These are phyloP conservation scores for Ophraella communa DNA, from an alignment of 2,888 invertebrate species.

Conservation along the genomic window DNA sequence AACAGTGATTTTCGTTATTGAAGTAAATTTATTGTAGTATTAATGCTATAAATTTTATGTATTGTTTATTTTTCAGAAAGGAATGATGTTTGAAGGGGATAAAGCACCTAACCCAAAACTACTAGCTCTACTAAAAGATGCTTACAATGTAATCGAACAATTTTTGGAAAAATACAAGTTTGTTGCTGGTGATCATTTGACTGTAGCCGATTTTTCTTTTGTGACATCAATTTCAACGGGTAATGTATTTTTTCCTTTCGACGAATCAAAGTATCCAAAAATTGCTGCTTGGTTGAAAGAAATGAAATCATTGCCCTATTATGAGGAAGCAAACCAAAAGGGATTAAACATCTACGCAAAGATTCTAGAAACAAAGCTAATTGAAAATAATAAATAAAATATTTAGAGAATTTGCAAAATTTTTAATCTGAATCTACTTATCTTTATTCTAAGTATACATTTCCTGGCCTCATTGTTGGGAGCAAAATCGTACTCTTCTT, in stretches of 20 bases:
- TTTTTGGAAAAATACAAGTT: constrained; percentile 50
- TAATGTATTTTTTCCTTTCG: constrained; percentile 30
- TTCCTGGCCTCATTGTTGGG: too few species aligned
- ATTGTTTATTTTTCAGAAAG: background rate
- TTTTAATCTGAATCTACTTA: too few species aligned
- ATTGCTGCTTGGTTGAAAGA: constrained; percentile 52
- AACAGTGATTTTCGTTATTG: too few species aligned
- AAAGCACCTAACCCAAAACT: background rate
- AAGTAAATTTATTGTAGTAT: too few species aligned
- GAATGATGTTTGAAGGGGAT: background rate
- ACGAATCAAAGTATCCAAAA: constrained; percentile 39
- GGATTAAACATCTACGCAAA: background rate
- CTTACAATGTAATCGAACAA: constrained; percentile 51
- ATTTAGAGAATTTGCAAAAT: background rate
- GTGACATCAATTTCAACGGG: constrained; percentile 36
- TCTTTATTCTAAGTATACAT: too few species aligned
- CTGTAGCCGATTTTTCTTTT: constrained; percentile 43
- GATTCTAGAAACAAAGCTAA: background rate
- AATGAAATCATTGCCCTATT: constrained; percentile 52
- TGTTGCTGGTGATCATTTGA: constrained; percentile 41
- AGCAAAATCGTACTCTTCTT: too few species aligned
- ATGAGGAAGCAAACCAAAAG: constrained; percentile 29
- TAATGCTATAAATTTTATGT: too few species aligned
- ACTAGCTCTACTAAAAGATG: background rate
- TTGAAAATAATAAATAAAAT: background rate